Percentiles rank a stretch among this genome's conserved stretches.
These are phyloP conservation scores for Gryon sp. DNA, from an alignment of 1,140 invertebrate genomes.

Conservation along the genomic window DNA sequence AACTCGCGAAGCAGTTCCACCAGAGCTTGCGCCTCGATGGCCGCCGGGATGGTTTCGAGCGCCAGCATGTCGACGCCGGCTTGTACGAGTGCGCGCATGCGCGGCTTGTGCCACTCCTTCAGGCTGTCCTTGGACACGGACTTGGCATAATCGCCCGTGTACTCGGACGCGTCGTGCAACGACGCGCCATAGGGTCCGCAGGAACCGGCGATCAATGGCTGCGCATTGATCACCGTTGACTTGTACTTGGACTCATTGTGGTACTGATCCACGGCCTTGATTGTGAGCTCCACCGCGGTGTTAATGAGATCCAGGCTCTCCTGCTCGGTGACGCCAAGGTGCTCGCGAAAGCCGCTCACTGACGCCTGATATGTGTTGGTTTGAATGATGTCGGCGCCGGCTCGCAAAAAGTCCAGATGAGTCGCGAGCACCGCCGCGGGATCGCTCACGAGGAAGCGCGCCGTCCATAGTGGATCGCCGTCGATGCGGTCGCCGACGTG, in stretches of 20 bases:
- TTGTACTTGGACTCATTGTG: constrained; percentile 77
- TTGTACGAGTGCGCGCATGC: constrained; percentile 87
- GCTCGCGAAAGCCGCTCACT: constrained; percentile 87
- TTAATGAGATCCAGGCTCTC: constrained; percentile 86
- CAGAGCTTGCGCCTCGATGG: constrained; percentile 89
- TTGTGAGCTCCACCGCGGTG: constrained; percentile 86
- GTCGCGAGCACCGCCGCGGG: constrained; percentile 87
- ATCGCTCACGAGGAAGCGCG: constrained; percentile 85
- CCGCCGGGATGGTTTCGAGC: constrained; percentile 94
- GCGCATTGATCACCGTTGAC: constrained; percentile 56
- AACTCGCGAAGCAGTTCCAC: constrained; percentile 87
- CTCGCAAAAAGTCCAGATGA: constrained; percentile 89
- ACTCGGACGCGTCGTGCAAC: constrained; percentile 94
- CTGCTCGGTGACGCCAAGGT: constrained; percentile 83
- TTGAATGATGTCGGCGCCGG: constrained; percentile 90
- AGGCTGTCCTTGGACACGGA: constrained; percentile 84
- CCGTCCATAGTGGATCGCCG: constrained; percentile 91
- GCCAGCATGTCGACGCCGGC: constrained; percentile 91
- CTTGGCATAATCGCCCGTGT: constrained; percentile 90
- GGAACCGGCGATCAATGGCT: constrained; percentile 88
- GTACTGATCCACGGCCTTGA: constrained; percentile 82
- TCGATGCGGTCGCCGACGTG: constrained; percentile 86
- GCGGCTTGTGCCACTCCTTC: constrained; percentile 89
- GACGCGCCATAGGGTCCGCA: constrained; percentile 95
- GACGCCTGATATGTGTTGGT: constrained; percentile 95